These are phyloP conservation scores for Serripes groenlandicus DNA, from an alignment of 2,888 invertebrate species.

Conservation along the genomic window DNA sequence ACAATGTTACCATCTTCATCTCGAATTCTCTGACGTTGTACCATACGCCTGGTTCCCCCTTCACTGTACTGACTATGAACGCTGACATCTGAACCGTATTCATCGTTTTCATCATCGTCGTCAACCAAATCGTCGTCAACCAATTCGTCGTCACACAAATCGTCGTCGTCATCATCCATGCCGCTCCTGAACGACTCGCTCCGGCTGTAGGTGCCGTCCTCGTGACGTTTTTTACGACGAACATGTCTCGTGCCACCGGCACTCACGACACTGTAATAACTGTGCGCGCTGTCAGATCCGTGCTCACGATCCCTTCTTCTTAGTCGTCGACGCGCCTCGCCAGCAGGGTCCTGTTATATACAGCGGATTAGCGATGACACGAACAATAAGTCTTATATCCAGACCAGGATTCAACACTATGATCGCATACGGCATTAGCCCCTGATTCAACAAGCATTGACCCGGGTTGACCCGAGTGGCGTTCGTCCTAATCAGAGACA, in stretches of 20 bases:
- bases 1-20: slow-evolving; percentile 78
- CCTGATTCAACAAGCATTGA: no score
- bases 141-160: no score
- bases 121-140: background rate
- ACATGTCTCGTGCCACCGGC: slow-evolving; percentile 75
- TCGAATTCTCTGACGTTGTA: slow-evolving; percentile 74
- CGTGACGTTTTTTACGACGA: slow-evolving; percentile 67
- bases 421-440: no score
- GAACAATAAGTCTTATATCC: background rate
- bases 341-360: slow-evolving; percentile 76
- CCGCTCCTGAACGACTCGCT: slow-evolving; percentile 70
- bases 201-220: slow-evolving; percentile 74
- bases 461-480: no score
- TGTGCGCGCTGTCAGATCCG: slow-evolving; percentile 80
- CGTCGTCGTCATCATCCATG: slow-evolving; percentile 20
- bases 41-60: slow-evolving; percentile 81
- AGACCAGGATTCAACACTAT: no score
- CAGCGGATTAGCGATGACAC: no score
- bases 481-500: no score
- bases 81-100: slow-evolving; percentile 68
- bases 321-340: slow-evolving; percentile 76
- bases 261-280: slow-evolving; percentile 78
- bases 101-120: slow-evolving; percentile 34
- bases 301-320: slow-evolving; percentile 79
- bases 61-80: slow-evolving; percentile 80